A percentile compares a stretch with the other conserved stretches of the same genome.
phyloP scores from a whole-genome alignment of 2,113 vertebrate genomes.

The Illadopsis cleaveri region DNA sequence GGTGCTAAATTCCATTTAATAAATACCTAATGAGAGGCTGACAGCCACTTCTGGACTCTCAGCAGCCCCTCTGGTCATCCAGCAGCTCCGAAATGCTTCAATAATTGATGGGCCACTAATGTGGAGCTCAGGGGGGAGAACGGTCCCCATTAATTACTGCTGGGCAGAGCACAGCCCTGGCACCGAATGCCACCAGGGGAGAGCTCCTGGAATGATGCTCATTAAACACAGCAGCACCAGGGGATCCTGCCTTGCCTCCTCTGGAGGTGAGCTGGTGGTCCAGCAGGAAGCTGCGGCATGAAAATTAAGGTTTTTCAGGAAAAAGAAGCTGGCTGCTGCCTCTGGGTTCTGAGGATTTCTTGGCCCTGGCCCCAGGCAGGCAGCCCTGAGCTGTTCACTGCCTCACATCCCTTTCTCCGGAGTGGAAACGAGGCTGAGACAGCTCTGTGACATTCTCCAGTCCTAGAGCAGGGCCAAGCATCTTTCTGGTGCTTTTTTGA shows the following conservation, averaged over 20 bases:
- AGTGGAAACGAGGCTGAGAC: neutral
- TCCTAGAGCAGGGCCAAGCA: neutral
- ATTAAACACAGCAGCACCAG: neutral
- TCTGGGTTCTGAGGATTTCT: neutral
- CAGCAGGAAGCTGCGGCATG: no score
- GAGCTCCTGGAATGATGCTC: neutral
- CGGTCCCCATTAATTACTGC: neutral
- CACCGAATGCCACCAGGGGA: neutral
- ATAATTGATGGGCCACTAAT: conserved; percentile 39
- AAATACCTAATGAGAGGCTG: conserved; percentile 58
- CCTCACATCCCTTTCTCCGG: neutral
- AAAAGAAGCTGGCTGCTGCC: neutral
- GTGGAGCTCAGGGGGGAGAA: neutral
- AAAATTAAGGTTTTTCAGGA: neutral
- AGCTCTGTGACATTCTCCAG: neutral
- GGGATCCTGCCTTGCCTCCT: neutral
- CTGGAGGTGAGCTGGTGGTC: neutral
- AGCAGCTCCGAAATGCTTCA: neutral
- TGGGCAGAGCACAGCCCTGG: neutral
- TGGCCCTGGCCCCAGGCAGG: no score
- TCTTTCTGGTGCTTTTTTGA: neutral
- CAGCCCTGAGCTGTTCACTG: neutral
- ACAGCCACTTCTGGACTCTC: conserved; percentile 23
- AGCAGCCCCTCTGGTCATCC: neutral
- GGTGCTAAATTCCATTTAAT: conserved; percentile 49